Evolutionary conservation across 2,888 invertebrate species (phyloP).

Genomic region (Drosophila dives): DNA sequence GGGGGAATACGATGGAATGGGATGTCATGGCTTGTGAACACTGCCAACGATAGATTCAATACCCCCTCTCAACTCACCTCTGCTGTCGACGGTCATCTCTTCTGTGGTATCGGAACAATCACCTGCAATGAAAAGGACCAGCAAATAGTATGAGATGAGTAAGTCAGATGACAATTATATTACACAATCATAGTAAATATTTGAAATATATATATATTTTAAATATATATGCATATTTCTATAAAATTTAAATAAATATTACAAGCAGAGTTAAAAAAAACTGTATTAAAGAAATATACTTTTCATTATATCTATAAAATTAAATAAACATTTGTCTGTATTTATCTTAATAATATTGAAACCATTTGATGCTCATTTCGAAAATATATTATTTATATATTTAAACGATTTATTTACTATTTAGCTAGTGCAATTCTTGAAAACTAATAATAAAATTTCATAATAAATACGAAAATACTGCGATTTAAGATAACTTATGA

Average conservation of each 20-base stretch:
- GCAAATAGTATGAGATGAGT: neutral
- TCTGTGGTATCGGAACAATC: slow-evolving; percentile 84
- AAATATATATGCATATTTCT: too few relatives aligned
- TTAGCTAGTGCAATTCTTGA: neutral
- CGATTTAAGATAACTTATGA: neutral
- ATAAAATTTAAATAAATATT: neutral
- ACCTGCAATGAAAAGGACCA: slow-evolving; percentile 75
- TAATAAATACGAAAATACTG: neutral
- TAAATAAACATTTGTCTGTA: neutral
- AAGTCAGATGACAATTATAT: neutral
- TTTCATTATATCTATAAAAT: neutral
- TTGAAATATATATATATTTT: neutral
- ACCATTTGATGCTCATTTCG: neutral
- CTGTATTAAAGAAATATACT: neutral
- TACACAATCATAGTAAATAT: neutral
- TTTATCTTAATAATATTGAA: neutral
- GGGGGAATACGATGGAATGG: neutral
- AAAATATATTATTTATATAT: neutral
- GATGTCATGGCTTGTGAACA: neutral
- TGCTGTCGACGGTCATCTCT: slow-evolving; percentile 85
- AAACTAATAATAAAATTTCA: neutral
- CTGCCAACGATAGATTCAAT: slow-evolving; percentile 1
- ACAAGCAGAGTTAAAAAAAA: neutral
- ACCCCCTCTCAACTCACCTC: slow-evolving; percentile 79
- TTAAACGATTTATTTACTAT: neutral